Conservation (phyloP, 2,888 invertebrate genomes). For the Aphodius sticticus region DNA sequence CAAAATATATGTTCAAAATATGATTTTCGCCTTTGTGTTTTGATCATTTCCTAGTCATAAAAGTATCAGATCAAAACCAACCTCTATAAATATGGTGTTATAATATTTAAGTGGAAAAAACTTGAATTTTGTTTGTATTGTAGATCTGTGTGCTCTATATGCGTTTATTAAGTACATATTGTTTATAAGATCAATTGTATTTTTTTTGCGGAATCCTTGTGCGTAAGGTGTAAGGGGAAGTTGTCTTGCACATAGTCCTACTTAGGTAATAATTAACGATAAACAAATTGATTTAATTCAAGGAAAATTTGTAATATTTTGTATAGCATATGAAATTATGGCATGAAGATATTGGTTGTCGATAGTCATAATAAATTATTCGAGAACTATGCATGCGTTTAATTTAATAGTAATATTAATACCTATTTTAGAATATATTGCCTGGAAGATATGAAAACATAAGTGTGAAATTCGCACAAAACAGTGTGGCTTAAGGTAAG, state of each 20-base stretch:
- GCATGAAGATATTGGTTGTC: conserved; percentile 31
- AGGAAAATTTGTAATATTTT: conserved; percentile 25
- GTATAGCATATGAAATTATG: conserved; percentile 30
- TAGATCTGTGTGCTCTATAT: conserved; percentile 33
- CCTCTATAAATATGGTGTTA: conserved; percentile 16
- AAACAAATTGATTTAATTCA: conserved; percentile 24
- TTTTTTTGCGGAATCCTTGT: background rate
- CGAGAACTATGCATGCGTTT: background rate
- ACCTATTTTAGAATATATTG: background rate
- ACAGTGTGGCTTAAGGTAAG: too few relatives aligned
- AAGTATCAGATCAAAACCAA: background rate
- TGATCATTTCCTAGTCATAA: background rate
- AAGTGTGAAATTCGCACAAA: too few relatives aligned
- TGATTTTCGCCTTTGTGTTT: background rate
- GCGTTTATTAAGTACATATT: conserved; percentile 18
- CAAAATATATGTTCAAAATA: conserved; percentile 6
- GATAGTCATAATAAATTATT: conserved; percentile 35
- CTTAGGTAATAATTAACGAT: conserved; percentile 30
- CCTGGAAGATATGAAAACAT: too few relatives aligned
- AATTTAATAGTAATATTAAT: background rate
- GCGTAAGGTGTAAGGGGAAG: conserved; percentile 25
- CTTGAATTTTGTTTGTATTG: conserved; percentile 12
- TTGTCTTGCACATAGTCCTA: conserved; percentile 36
- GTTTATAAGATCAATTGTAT: conserved; percentile 9
- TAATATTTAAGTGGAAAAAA: conserved; percentile 6